Evolutionary conservation across 2,113 vertebrate genomes (phyloP), one percentile per base, ranked within the genome.

Genomic region (Coturnix japonica): DNA sequence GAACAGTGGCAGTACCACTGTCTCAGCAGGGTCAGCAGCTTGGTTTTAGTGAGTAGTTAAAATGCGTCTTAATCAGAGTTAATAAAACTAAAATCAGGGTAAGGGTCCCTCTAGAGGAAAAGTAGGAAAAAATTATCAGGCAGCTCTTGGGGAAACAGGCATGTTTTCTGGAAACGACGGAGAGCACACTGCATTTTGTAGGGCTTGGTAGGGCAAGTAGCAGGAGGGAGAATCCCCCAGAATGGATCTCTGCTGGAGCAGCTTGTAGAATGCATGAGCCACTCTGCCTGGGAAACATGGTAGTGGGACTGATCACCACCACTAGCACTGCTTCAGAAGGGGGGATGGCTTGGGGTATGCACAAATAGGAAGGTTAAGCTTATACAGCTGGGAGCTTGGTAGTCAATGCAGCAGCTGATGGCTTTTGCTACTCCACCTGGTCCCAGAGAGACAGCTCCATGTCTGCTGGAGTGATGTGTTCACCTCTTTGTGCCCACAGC

Each of bases 91-190:
- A 96, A 97, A 89, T 91, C 91, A 95, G 93, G 89, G 90, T 95
- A 96, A 94, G 92, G 31, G 74, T 97, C 70, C 91, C 94, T 89
- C 93, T 95, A 95, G 96, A 97, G 96, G 95, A 97, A 97, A 96
- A 56, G 43, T 80, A 23, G 31, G 87, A 95, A 84, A 95, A 93
- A 71, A 87, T 95, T 86, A 74, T 94, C 70, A 92, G 43, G 33
- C 73, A 96, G 89, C 19, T 85, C 57, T n/a, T 93, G 72, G 44
- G 25, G 37, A 66, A 81, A 91, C 21, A 84, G 13, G n/a, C 20
- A 18, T 41, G 41, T 43, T 70, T 47, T 74, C 73, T 87, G 59
- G 31, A 39, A 63, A 30, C 3, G 28, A 93, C 17, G 5, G 30
- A 56, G 46, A 63, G 17, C 31, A 13, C 3, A 18, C 53, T 71